Conservation (phyloP, 2,888 invertebrate species). For the Hyposoter didymator region DNA sequence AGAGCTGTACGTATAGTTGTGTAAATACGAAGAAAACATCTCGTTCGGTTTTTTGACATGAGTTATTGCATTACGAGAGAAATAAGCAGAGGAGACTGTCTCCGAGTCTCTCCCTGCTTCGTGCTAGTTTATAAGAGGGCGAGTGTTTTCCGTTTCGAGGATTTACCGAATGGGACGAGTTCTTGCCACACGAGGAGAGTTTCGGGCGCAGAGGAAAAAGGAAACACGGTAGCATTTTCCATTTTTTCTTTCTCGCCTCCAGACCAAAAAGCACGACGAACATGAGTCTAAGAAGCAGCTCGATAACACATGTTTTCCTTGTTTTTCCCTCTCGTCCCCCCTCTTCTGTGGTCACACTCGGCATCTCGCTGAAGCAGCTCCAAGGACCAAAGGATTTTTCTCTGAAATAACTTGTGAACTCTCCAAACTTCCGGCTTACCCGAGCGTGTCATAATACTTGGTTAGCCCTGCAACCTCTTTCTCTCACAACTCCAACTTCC, state of each 20-base stretch:
- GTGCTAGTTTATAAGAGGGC: slow-evolving; percentile 8
- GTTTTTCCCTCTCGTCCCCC: background rate
- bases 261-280: slow-evolving; percentile 25
- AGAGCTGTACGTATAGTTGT: slow-evolving; percentile 3
- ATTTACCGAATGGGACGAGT: slow-evolving; percentile 19
- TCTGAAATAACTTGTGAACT: background rate
- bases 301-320: slow-evolving; percentile 49
- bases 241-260: background rate
- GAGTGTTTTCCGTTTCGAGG: slow-evolving; percentile 30
- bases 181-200: slow-evolving; percentile 26
- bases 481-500: background rate
- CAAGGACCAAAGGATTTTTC: background rate
- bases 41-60: slow-evolving; percentile 44
- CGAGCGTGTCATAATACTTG: slow-evolving; percentile 7
- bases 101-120: background rate
- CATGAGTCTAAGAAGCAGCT: background rate
- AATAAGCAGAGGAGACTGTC: slow-evolving; percentile 7
- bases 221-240: background rate
- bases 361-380: background rate
- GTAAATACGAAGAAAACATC: slow-evolving; percentile 38
- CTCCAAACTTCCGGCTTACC: slow-evolving; percentile 39
- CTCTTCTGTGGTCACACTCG: background rate
- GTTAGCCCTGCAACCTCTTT: background rate
- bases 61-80: slow-evolving; percentile 44
- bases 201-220: background rate